Evolutionary conservation across 2,113 vertebrate genomes (phyloP).

Genomic region (Salvelinus namaycush): DNA sequence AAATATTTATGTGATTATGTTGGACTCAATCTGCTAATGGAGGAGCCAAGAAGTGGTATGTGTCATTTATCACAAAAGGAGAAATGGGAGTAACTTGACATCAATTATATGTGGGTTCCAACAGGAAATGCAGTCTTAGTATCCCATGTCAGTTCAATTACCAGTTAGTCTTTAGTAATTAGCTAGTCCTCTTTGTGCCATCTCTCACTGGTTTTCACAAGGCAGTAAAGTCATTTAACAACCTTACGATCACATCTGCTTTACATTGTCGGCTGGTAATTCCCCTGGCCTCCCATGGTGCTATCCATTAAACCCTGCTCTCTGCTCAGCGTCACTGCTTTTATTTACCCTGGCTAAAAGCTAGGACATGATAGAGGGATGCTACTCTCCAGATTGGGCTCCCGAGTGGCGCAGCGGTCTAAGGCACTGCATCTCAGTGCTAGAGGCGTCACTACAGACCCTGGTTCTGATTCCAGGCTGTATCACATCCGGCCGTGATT

Average conservation of each 20-base stretch:
- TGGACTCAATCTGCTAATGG: neutral
- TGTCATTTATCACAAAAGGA: neutral
- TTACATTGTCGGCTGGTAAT: conserved; percentile 64
- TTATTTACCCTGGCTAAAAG: conserved; percentile 34
- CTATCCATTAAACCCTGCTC: conserved; percentile 50
- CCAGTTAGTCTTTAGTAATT: conserved; percentile 36
- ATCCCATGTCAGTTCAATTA: conserved; percentile 23
- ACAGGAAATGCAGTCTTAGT: neutral
- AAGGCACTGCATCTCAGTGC: too few relatives aligned
- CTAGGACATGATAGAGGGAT: conserved; percentile 45
- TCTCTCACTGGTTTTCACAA: conserved; percentile 41
- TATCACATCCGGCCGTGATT: too few relatives aligned
- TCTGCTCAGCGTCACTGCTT: conserved; percentile 18
- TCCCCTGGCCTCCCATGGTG: conserved; percentile 52
- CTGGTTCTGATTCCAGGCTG: too few relatives aligned
- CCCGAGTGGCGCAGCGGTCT: too few relatives aligned
- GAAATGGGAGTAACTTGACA: neutral
- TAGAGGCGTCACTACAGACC: too few relatives aligned
- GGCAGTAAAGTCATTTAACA: conserved; percentile 52
- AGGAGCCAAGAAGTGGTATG: too few relatives aligned
- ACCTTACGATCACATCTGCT: conserved; percentile 65
- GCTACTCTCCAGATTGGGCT: conserved; percentile 3
- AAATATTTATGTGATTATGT: neutral
- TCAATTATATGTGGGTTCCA: neutral
- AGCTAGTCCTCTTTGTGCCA: conserved; percentile 21